These are phyloP conservation scores for Antidorcas marsupialis DNA, from an alignment of 2,113 vertebrate species.

Conservation along the genomic window DNA sequence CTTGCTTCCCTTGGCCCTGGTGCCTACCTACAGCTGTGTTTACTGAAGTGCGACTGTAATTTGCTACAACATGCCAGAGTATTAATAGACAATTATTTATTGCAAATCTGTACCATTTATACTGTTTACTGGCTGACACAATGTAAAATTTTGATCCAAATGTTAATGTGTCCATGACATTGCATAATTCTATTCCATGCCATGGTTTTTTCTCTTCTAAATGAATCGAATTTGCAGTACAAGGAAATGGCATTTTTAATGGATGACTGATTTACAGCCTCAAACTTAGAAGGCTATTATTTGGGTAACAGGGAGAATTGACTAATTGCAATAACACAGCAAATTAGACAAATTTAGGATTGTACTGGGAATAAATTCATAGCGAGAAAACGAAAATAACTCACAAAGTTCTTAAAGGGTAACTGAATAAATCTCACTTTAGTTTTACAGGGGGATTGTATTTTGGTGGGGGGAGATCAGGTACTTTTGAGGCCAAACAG, in stretches of 20 bases:
- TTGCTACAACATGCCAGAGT: conserved; percentile 86
- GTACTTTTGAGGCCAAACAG: conserved; percentile 68
- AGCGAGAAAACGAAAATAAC: conserved; percentile 72
- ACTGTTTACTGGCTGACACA: conserved; percentile 88
- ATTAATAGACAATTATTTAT: conserved; percentile 95
- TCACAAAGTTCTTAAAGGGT: conserved; percentile 72
- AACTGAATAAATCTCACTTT: conserved; percentile 76
- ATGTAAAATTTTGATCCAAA: conserved; percentile 90
- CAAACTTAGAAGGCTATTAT: conserved; percentile 76
- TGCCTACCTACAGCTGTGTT: conserved; percentile 83
- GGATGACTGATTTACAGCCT: conserved; percentile 83
- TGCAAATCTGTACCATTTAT: conserved; percentile 90
- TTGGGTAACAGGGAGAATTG: conserved; percentile 73
- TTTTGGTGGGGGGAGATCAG: conserved; percentile 24
- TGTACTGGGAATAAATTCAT: conserved; percentile 70
- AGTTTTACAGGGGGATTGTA: conserved; percentile 64
- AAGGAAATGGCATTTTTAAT: conserved; percentile 82
- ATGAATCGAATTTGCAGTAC: conserved; percentile 78
- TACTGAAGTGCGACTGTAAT: conserved; percentile 87
- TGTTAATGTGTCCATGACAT: conserved; percentile 91
- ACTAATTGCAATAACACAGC: conserved; percentile 77
- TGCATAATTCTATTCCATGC: conserved; percentile 84
- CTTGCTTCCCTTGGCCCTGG: conserved; percentile 72
- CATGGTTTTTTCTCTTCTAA: conserved; percentile 80
- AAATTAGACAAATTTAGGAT: conserved; percentile 77